Percentiles rank a stretch among this genome's conserved stretches.
phyloP scores from a whole-genome alignment of 30 jellyfish, hydroid and myxozoan genomes.

The Nemopilema nomurai region DNA sequence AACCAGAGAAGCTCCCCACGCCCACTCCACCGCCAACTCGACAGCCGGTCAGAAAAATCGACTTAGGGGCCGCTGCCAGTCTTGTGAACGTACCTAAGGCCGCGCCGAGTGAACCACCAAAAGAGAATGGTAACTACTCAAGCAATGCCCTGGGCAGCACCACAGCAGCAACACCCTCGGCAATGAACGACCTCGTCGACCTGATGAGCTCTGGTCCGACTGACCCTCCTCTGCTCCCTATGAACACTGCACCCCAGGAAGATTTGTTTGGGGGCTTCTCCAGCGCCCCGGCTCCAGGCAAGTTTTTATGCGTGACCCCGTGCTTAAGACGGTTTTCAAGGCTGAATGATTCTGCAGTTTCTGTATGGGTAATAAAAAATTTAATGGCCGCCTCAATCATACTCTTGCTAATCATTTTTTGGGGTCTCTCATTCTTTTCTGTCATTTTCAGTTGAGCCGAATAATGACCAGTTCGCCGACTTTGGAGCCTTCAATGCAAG shows the following conservation, averaged over 20 bases:
- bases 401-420: too few relatives aligned
- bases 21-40: constrained; percentile 11
- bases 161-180: constrained; percentile 49
- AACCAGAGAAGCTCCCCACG: background rate
- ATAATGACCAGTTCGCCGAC: constrained; percentile 77
- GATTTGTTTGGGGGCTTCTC: constrained; percentile 87
- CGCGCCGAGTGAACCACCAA: constrained; percentile 6
- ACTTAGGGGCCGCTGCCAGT: constrained; percentile 92
- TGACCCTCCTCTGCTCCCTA: constrained; percentile 66
- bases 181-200: constrained; percentile 80
- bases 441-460: constrained; percentile 44
- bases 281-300: constrained; percentile 49
- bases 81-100: constrained; percentile 49
- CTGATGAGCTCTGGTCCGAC: constrained; percentile 70
- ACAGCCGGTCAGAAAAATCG: constrained; percentile 72
- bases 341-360: background rate
- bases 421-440: background rate
- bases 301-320: background rate
- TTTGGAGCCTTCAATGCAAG: constrained; percentile 71
- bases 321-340: background rate
- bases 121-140: constrained; percentile 4
- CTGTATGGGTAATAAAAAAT: too few relatives aligned
- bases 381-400: too few relatives aligned
- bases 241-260: constrained; percentile 26
- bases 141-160: background rate